Evolutionary conservation across 2,113 vertebrate genomes (phyloP).

Genomic region (Synodontis membranacea): DNA sequence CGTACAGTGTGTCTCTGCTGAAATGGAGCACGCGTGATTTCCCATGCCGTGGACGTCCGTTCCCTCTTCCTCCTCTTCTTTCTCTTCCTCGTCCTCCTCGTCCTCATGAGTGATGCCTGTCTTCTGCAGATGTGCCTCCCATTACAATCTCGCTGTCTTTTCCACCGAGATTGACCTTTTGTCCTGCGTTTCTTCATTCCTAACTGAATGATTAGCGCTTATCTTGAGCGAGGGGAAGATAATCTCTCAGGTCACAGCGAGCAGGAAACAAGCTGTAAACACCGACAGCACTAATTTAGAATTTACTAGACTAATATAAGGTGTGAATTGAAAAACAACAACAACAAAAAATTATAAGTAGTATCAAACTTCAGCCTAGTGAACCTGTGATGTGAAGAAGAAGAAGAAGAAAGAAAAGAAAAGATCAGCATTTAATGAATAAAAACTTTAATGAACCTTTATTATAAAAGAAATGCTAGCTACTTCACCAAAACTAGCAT

Average conservation of each 20-base stretch:
- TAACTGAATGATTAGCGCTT: conserved; percentile 21
- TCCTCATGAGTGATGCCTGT: conserved; percentile 13
- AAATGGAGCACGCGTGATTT: conserved; percentile 19
- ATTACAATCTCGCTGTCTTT: background rate
- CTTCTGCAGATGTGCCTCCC: background rate
- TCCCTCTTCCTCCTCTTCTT: background rate
- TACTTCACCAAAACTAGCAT: background rate
- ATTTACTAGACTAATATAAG: conserved; percentile 3
- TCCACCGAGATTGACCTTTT: background rate
- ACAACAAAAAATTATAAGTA: too few relatives aligned
- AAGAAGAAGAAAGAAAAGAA: background rate
- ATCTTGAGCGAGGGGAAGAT: background rate
- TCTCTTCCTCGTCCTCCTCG: background rate
- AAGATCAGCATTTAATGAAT: background rate
- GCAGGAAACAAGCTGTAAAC: conserved; percentile 10
- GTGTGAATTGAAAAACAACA: background rate
- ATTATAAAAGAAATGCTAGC: background rate
- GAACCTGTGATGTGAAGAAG: background rate
- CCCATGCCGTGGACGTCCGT: background rate
- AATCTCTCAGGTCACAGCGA: conserved; percentile 17
- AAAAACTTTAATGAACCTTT: background rate
- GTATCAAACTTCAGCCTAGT: too few relatives aligned
- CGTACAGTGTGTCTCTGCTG: background rate
- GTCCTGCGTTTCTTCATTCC: background rate
- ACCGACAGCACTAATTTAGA: conserved; percentile 16